phyloP scores from a whole-genome alignment of 2,797 vertebrate genomes.

The Gymnothorax reevesii region DNA sequence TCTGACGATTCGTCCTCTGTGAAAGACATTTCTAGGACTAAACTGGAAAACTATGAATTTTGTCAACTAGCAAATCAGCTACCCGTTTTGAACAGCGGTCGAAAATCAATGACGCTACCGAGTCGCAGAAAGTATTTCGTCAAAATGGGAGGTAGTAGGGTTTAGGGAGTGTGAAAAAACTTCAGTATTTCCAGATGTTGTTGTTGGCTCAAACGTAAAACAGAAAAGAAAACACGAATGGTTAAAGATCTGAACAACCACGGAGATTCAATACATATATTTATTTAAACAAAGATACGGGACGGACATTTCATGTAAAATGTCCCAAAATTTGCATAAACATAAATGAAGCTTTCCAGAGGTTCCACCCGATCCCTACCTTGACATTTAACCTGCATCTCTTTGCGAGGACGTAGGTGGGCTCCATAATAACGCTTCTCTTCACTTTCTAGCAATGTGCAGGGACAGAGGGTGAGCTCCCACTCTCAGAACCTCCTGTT shows the following conservation, averaged over 20 bases:
- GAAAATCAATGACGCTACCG: neutral
- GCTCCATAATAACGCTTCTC: no score
- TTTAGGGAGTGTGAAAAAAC: neutral
- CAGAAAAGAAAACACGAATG: neutral
- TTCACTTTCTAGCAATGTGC: no score
- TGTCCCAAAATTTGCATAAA: neutral
- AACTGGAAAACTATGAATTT: neutral
- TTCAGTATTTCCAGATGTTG: neutral
- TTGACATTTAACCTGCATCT: neutral
- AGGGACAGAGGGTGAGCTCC: no score
- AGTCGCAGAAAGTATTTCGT: conserved; percentile 21
- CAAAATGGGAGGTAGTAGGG: neutral
- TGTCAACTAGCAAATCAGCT: neutral
- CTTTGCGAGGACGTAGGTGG: no score
- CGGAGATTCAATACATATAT: neutral
- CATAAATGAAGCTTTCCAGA: neutral
- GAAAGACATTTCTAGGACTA: conserved; percentile 3
- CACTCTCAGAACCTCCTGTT: no score
- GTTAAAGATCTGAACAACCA: neutral
- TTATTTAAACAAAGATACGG: neutral
- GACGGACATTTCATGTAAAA: neutral
- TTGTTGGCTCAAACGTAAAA: neutral
- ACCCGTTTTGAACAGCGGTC: neutral
- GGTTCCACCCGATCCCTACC: neutral
- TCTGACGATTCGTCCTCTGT: conserved; percentile 9